Percentiles rank a stretch among this genome's conserved stretches.
Conservation (phyloP, 2,888 invertebrate genomes). For the Agrochola lota region DNA sequence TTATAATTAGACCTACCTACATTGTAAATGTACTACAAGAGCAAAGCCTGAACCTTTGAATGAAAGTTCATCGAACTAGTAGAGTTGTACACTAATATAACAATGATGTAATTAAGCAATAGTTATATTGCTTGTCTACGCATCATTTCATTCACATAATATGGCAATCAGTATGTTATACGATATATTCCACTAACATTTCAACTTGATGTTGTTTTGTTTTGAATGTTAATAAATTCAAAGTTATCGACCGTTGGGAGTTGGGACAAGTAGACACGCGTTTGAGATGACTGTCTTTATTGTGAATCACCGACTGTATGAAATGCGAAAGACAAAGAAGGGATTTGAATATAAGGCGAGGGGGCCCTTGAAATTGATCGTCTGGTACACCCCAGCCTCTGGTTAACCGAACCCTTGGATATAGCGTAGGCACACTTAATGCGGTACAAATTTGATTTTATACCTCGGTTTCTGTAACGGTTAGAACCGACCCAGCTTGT, state of each 20-base stretch:
- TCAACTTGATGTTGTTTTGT: conserved; percentile 36
- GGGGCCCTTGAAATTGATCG: conserved; percentile 90
- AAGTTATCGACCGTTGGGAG: conserved; percentile 60
- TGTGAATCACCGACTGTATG: conserved; percentile 86
- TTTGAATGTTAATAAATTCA: conserved; percentile 46
- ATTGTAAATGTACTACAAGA: neutral
- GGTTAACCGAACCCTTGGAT: conserved; percentile 86
- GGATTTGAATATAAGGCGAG: conserved; percentile 88
- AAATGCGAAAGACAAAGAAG: conserved; percentile 88
- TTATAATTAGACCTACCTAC: conserved; percentile 21
- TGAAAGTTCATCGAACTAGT: conserved; percentile 60
- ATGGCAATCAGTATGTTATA: conserved; percentile 23
- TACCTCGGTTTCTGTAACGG: conserved; percentile 66
- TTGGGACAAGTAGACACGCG: conserved; percentile 63
- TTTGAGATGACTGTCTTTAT: conserved; percentile 73
- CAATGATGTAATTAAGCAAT: conserved; percentile 45
- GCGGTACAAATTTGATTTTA: conserved; percentile 88
- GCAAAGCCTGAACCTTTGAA: conserved; percentile 30
- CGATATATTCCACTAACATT: conserved; percentile 1
- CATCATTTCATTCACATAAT: conserved; percentile 35
- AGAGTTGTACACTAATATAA: conserved; percentile 28
- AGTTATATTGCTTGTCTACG: conserved; percentile 35
- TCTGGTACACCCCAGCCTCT: conserved; percentile 84
- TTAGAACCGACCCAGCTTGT: conserved; percentile 42
- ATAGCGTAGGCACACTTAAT: conserved; percentile 81